Evolutionary conservation across 2,113 vertebrate species (phyloP).

Genomic region (Mobula birostris): DNA sequence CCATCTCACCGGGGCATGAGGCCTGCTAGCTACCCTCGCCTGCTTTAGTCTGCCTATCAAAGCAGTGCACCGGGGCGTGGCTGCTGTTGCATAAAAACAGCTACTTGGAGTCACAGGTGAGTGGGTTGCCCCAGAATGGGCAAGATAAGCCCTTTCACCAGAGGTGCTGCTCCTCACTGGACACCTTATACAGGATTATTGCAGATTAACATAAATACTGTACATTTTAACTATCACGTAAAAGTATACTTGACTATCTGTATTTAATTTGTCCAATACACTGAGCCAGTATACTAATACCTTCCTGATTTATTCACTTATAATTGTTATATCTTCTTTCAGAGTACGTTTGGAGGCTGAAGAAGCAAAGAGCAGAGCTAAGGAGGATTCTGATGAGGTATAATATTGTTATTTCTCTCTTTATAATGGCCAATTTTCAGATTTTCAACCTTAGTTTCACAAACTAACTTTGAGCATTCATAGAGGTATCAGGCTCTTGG

Average conservation of each 20-base stretch:
- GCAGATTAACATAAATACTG: neutral
- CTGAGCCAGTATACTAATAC: neutral
- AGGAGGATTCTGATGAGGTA: constrained; percentile 86
- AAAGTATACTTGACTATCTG: neutral
- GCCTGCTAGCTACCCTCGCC: too few species aligned
- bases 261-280: neutral
- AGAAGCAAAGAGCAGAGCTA: constrained; percentile 76
- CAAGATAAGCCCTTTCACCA: too few species aligned
- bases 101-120: too few species aligned
- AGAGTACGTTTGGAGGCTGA: constrained; percentile 82
- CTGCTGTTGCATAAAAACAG: too few species aligned
- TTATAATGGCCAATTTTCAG: neutral
- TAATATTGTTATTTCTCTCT: constrained; percentile 15
- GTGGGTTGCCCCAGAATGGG: too few species aligned
- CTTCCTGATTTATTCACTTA: neutral
- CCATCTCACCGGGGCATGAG: too few species aligned
- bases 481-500: neutral
- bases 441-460: neutral
- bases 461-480: neutral
- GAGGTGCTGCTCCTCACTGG: too few species aligned
- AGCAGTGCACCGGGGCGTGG: too few species aligned
- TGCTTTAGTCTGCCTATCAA: too few species aligned
- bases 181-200: too few species aligned
- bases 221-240: neutral
- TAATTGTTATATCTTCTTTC: constrained; percentile 33